Evolutionary conservation across 2,888 invertebrate species (phyloP), one percentile per base, ranked within the genome.

Genomic region (Incurvaria masculella): DNA sequence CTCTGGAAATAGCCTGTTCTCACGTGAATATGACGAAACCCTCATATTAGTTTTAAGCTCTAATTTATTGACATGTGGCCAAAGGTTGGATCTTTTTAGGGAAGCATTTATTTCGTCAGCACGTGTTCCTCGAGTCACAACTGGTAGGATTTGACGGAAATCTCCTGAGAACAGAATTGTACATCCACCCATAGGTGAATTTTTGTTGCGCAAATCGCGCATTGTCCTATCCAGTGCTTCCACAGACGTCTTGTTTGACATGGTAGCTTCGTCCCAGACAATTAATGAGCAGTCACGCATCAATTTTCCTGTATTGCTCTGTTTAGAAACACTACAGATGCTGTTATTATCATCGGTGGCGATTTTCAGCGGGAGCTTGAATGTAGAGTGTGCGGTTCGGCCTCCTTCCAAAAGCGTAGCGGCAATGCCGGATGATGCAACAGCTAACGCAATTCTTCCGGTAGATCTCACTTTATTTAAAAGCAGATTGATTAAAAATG

Each of bases 181-280:
- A 48, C 52, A 52, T 49, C 55, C 56, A 52, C 56, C 56, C 55
- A 57, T 56, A 47, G 55, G 53, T 47, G 45, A 41, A 51, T 57
- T 52, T 45, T 50, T 53, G 41, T 33, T 51, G 52, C 55, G 56
- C 52, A 57, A 53, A 56, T 57, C 57, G 50, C 55, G 56, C 55
- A 59, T 54, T 56, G 56, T 57, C 51, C 56, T 57, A 52, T 59
- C 57, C 52, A 61, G 49, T 49, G 58, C 57, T 54, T 59, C 23
- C 23, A 23, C 23, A n/a, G n/a, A 55, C 49, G 52, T n/a, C n/a
- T n/a, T n/a, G n/a, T n/a, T n/a, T n/a, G n/a, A n/a, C n/a, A 57
- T 57, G 43, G 57, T 56, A 26, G 52, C 54, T 56, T 58, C 55
- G 42, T 57, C 55, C 56, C 55, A 57, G 49, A 56, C 54, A 52